These are phyloP conservation scores for Tricholauxania praeusta DNA, from an alignment of 2,888 invertebrate genomes.

Conservation along the genomic window DNA sequence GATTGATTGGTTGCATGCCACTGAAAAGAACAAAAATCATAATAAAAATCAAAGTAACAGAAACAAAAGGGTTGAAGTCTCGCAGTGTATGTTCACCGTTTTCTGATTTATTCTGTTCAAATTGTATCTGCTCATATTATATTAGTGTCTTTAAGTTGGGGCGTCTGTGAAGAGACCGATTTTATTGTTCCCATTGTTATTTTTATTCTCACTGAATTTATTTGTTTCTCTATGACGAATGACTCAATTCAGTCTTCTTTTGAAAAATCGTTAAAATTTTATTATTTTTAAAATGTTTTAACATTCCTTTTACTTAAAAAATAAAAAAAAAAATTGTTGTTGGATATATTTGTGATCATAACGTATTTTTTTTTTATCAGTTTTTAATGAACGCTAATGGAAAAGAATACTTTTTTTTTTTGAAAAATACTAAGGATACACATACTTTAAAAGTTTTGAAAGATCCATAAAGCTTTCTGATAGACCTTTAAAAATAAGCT, in stretches of 20 bases:
- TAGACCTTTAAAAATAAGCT: no score
- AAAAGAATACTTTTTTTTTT: no score
- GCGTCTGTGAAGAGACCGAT: slow-evolving; percentile 5
- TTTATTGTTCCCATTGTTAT: slow-evolving; percentile 8
- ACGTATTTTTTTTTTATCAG: no score
- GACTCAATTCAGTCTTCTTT: not conserved
- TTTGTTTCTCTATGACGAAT: slow-evolving; percentile 5
- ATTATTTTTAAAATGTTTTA: slow-evolving; percentile 7
- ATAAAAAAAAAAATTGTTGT: not conserved
- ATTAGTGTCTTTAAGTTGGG: no score
- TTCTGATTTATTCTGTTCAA: not conserved
- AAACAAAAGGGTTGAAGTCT: not conserved
- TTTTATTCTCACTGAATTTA: not conserved
- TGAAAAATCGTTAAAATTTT: not conserved
- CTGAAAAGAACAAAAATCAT: slow-evolving; percentile 26
- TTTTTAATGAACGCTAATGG: no score
- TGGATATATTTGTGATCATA: no score
- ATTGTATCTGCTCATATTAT: no score
- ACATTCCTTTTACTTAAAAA: not conserved
- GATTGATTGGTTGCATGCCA: slow-evolving; percentile 51
- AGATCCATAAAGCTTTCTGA: no score
- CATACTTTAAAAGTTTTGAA: no score
- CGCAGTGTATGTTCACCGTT: not conserved
- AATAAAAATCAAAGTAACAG: not conserved
- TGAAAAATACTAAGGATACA: no score